Base-by-base conservation (phyloP, 2,888 invertebrate species). In the Junonia oenone region DNA sequence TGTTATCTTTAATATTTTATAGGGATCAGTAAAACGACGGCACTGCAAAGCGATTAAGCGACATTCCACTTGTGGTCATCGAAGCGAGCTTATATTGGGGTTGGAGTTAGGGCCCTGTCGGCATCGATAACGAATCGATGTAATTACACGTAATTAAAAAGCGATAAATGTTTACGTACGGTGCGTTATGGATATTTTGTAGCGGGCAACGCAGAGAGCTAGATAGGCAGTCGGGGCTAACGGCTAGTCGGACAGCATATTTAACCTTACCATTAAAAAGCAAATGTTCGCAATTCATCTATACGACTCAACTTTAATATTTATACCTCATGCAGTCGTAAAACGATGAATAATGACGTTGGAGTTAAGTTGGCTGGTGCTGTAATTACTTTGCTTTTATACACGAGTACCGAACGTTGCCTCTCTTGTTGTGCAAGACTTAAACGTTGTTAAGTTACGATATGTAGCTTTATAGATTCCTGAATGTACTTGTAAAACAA, bases 1-100 rank as follows among this genome's bases (percentile, higher is more conserved):
- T 87, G 86, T 89, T 89, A 90, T 90, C 89, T 88, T 82, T 81
- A 81, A 86, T 83, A 87, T 87, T 90, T 90, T 90, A 90, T 90
- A 87, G 88, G 78, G 81, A 85, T 80, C 89, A 77, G 88, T 90
- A 89, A 90, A 90, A 85, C 80, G 84, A 76, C 86, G 85, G 83
- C 84, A 72, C 81, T 83, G 82, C 81, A 77, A 78, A 79, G 82
- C 79, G 82, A 83, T 83, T 80, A 81, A 80, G 81, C 75, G 81
- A 85, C 88, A 89, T 88, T 89, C 89, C 85, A 75, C 58, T 66
- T 64, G 66, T 68, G 65, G 71, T 68, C 67, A 72, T 75, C 67
- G 72, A 72, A 66, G 68, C 67, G 66, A 65, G 62, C 57, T 64
- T 65, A 63, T 67, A 69, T 64, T 66, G 64, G 68, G 67, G 70